A percentile compares a stretch with the other conserved stretches of the same genome.
Evolutionary conservation across 2,797 vertebrate genomes (phyloP).

Genomic region (Propithecus perrieri): DNA sequence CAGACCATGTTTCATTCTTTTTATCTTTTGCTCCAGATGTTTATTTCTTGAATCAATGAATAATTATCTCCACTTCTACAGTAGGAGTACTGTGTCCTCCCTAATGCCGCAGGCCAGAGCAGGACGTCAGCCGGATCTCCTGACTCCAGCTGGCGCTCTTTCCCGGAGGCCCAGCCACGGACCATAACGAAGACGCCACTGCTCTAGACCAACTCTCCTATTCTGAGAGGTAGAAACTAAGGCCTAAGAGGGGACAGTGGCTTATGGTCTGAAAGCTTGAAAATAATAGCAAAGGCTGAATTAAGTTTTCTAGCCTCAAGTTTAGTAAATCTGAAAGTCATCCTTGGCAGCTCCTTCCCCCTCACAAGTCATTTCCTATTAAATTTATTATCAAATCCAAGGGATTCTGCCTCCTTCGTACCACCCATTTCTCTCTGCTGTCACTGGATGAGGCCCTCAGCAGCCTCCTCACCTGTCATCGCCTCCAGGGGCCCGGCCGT

Average conservation of each 20-base stretch:
- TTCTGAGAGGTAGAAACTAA: background rate
- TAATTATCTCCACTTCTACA: background rate
- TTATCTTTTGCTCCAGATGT: background rate
- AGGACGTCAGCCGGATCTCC: background rate
- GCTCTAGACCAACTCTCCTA: background rate
- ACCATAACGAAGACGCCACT: background rate
- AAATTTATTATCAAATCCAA: background rate
- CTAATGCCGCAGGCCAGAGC: background rate
- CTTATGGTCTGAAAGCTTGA: background rate
- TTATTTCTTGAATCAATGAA: conserved; percentile 26
- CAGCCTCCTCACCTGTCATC: background rate
- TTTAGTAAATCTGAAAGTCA: background rate
- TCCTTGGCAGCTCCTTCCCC: background rate
- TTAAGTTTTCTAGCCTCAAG: background rate
- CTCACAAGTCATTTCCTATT: background rate
- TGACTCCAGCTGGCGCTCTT: background rate
- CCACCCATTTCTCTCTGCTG: background rate
- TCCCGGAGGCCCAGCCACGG: background rate
- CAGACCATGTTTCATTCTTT: background rate
- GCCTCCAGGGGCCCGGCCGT: no score
- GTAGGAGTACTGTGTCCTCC: background rate
- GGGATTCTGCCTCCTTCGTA: background rate
- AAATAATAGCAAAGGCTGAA: background rate
- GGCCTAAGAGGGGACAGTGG: background rate
- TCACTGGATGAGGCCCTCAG: background rate